Conservation (phyloP, 2,888 invertebrate genomes). For the Itoplectis maculator region DNA sequence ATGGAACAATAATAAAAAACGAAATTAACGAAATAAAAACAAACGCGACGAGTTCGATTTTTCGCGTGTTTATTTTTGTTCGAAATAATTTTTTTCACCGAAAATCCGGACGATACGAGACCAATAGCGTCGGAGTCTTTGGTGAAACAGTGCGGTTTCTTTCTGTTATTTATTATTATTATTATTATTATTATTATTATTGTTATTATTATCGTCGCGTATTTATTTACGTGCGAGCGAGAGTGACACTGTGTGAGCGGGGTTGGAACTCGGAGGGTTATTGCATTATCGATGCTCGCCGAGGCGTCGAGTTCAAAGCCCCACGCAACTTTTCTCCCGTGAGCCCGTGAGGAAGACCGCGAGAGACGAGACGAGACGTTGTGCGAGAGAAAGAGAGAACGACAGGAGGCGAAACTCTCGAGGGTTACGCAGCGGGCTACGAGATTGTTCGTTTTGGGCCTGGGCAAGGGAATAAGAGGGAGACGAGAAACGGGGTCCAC, state of each 20-base stretch:
- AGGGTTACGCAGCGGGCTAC: background rate
- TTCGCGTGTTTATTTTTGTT: background rate
- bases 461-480: background rate
- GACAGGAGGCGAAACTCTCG: background rate
- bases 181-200: background rate
- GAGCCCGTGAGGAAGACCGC: background rate
- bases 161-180: too few species aligned
- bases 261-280: background rate
- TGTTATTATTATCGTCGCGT: background rate
- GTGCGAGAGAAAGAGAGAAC: background rate
- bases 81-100: background rate
- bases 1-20: background rate
- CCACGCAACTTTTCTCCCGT: background rate
- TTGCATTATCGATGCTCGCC: background rate
- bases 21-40: background rate
- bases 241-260: background rate
- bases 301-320: background rate
- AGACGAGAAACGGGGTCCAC: constrained; percentile 3
- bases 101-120: background rate
- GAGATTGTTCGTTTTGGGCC: background rate
- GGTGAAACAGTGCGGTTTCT: too few species aligned
- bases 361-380: too few species aligned
- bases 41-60: background rate
- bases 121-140: too few species aligned
- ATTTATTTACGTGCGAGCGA: background rate